These are phyloP conservation scores for Heterotis niloticus DNA, from an alignment of 2,113 vertebrate species.

Conservation along the genomic window DNA sequence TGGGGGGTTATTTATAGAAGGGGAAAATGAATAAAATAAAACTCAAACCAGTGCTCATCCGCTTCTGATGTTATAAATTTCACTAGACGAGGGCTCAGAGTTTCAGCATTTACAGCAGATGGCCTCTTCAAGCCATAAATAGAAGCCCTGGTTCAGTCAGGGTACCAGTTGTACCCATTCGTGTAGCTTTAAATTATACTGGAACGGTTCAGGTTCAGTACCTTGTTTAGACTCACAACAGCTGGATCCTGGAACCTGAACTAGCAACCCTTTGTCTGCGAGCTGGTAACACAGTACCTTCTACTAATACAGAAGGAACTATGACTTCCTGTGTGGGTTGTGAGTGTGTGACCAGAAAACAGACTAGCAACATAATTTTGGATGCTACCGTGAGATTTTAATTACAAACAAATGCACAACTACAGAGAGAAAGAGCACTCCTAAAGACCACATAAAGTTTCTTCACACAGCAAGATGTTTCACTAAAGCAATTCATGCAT, in stretches of 20 bases:
- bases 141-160: not conserved
- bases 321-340: no score
- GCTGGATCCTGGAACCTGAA: no score
- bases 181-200: not conserved
- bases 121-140: slow-evolving; percentile 1
- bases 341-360: no score
- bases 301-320: no score
- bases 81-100: not conserved
- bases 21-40: not conserved
- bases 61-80: slow-evolving; percentile 2
- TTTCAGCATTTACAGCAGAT: not conserved
- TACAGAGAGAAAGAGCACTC: not conserved
- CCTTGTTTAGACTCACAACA: no score
- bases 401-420: not conserved
- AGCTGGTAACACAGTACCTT: no score
- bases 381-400: not conserved
- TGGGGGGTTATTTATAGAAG: not conserved
- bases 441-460: not conserved
- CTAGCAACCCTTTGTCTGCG: no score
- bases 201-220: no score
- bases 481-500: not conserved
- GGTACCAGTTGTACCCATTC: not conserved
- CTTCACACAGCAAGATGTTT: not conserved
- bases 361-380: no score
- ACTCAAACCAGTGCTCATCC: not conserved